phyloP scores from a whole-genome alignment of 2,113 vertebrate genomes.

The Piliocolobus tephrosceles region DNA sequence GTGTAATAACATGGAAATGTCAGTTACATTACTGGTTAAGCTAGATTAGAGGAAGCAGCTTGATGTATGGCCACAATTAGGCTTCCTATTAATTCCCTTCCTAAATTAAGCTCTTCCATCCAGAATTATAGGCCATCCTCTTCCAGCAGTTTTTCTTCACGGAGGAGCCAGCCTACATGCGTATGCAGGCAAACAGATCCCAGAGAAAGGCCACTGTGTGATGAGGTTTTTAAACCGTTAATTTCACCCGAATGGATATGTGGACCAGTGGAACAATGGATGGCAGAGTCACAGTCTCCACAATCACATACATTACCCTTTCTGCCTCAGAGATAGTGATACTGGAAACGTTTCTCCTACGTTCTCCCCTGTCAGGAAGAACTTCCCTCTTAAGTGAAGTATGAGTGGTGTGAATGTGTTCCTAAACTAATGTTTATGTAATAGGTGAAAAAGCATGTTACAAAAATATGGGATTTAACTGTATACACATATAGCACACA shows the following conservation, averaged over 20 bases:
- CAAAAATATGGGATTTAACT: background rate
- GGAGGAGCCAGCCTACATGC: background rate
- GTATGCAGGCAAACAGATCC: background rate
- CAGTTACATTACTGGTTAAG: background rate
- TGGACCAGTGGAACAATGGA: background rate
- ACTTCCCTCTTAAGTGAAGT: background rate
- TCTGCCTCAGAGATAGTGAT: background rate
- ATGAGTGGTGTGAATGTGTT: background rate
- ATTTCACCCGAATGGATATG: background rate
- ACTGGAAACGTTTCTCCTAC: background rate
- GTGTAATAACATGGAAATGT: background rate
- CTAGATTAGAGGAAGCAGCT: background rate
- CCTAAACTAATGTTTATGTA: background rate
- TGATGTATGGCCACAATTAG: background rate
- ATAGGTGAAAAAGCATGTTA: background rate
- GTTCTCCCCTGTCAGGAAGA: background rate
- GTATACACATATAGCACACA: background rate
- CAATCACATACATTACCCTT: background rate
- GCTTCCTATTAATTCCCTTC: slow-evolving; percentile 30
- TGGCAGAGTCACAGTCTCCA: background rate
- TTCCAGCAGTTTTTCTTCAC: background rate
- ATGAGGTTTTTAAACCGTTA: background rate
- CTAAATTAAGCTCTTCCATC: background rate
- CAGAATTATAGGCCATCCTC: background rate
- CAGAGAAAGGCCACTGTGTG: background rate